Base-by-base conservation (phyloP, 1,140 invertebrate genomes). In the Nasonia giraulti region DNA sequence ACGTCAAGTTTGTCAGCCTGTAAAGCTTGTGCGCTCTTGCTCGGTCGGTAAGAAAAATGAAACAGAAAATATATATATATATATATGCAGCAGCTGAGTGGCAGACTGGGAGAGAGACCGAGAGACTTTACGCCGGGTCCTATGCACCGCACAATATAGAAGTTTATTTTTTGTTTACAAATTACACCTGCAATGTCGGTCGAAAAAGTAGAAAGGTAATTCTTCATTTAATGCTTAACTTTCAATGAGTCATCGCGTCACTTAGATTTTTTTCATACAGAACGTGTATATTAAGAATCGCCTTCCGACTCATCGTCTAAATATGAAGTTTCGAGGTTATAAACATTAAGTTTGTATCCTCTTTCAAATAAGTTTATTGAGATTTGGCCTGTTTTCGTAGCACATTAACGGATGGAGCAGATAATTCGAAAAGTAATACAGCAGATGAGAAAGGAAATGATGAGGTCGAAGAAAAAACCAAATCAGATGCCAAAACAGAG, bases 401-500 rank as follows among this genome's bases (percentile, higher is more conserved):
- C 27, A 82, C 74, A 27, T 44, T 62, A 5, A 7, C 14, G 20
- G 80, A 81, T 20, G 37, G 10, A 55, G n/a, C 20, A 20, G 80
- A 85, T 23, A 77, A 71, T 85, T 14, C 17, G 0, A 50, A 77
- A 40, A 78, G 69, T 17, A 82, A 40, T 44, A 33, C 27, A 2
- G 40, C 73, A 10, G 80, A 82, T 14, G 84, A 85, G 47, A 82
- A 77, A 62, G 10, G 12, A 17, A 85, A 71, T 71, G 80, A 85
- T 55, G 71, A 82, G 55, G 47, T 62, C 11, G 66, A 82, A 66
- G 79, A 77, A 17, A 82, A 77, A 76, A 31, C 11, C 10, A 85
- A 82, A 47, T 17, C n/a, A 0, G 88, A 88, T 6, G 88, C 89
- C 10, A 90, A 90, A 83, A 62, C 74, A 10, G 50, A 90, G 73